Evolutionary conservation across 2,888 invertebrate species (phyloP).

Genomic region (Hemithea aestivaria): DNA sequence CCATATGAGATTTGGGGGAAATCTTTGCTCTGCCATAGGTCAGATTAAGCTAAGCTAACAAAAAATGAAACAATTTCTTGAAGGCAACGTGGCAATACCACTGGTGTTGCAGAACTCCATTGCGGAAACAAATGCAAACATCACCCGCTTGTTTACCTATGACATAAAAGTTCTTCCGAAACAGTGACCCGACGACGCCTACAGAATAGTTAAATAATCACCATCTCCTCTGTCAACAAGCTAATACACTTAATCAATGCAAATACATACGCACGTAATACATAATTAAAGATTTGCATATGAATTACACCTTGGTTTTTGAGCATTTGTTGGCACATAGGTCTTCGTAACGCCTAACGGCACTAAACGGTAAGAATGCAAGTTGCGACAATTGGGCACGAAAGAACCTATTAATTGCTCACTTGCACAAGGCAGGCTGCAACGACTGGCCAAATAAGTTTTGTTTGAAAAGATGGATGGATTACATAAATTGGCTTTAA

Average conservation of each 20-base stretch:
- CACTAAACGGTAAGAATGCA: conserved; percentile 19
- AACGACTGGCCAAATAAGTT: conserved; percentile 18
- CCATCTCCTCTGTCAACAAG: conserved; percentile 14
- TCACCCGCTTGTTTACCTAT: too few relatives aligned
- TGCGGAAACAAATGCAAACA: too few relatives aligned
- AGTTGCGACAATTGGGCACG: conserved; percentile 18
- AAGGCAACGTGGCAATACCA: too few relatives aligned
- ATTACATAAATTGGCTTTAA: conserved; percentile 1
- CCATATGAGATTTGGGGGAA: too few relatives aligned
- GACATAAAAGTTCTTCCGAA: too few relatives aligned
- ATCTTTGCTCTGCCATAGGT: too few relatives aligned
- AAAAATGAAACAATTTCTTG: too few relatives aligned
- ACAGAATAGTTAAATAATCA: not conserved
- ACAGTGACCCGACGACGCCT: too few relatives aligned
- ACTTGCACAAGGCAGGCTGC: conserved; percentile 19
- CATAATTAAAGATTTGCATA: conserved; percentile 26
- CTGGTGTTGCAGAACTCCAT: too few relatives aligned
- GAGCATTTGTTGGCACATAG: conserved; percentile 19
- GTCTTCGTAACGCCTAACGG: conserved; percentile 20
- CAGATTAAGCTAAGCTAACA: too few relatives aligned
- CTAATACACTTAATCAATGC: conserved; percentile 6
- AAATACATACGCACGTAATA: conserved; percentile 16
- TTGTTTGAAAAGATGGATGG: conserved; percentile 10
- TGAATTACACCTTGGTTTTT: conserved; percentile 24
- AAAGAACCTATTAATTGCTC: conserved; percentile 20